A percentile compares a stretch with the other conserved stretches of the same genome.
These are phyloP conservation scores for Eupelmus urozonus DNA, from an alignment of 2,888 invertebrate genomes.

Conservation along the genomic window DNA sequence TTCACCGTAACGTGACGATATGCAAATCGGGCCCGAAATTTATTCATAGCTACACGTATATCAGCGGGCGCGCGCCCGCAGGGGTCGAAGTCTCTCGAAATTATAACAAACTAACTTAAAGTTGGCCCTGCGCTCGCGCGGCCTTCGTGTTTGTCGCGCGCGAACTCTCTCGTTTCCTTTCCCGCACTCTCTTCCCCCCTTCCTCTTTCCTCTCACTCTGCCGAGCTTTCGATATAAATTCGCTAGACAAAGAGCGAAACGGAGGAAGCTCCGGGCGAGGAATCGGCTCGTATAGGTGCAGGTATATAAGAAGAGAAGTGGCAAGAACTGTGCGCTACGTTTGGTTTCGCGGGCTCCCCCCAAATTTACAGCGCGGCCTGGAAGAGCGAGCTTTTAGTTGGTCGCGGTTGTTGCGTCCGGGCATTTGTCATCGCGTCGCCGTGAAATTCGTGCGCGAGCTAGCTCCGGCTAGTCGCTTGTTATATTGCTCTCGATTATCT, in stretches of 20 bases:
- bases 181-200: not conserved
- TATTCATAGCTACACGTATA: conserved; percentile 69
- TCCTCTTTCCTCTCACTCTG: not conserved
- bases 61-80: conserved; percentile 61
- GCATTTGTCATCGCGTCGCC: conserved; percentile 47
- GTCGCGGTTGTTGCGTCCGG: conserved; percentile 15
- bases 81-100: conserved; percentile 58
- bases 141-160: conserved; percentile 25
- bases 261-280: not conserved
- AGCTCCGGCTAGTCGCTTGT: not conserved
- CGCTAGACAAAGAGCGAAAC: not conserved
- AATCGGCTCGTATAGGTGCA: too few species aligned
- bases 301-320: not conserved
- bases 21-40: conserved; percentile 71
- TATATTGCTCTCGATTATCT: conserved; percentile 30
- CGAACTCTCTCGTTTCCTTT: not conserved
- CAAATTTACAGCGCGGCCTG: conserved; percentile 40
- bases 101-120: conserved; percentile 63
- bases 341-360: not conserved
- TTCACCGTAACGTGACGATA: conserved; percentile 58
- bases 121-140: conserved; percentile 39
- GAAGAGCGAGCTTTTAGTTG: conserved; percentile 16
- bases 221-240: not conserved
- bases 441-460: conserved; percentile 12
- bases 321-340: too few species aligned